Evolutionary conservation across 2,113 vertebrate species (phyloP).

Genomic region (Rhabdornis inornatus): DNA sequence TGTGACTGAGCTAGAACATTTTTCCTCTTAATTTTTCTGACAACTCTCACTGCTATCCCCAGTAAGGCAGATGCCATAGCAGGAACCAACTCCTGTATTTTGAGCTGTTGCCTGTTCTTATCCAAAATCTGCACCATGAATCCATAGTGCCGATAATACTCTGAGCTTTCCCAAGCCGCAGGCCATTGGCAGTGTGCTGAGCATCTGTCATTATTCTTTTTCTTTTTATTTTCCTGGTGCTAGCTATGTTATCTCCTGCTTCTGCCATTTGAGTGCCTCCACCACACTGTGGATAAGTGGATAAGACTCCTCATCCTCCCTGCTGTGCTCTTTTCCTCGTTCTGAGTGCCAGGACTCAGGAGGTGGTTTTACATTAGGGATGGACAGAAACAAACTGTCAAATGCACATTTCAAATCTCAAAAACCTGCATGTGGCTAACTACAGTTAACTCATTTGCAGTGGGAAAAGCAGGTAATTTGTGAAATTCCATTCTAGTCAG

Average conservation of each 20-base stretch:
- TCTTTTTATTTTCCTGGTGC: neutral
- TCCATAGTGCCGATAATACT: neutral
- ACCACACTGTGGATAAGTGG: neutral
- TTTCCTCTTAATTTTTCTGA: neutral
- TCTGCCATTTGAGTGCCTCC: neutral
- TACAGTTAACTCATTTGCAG: neutral
- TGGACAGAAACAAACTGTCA: neutral
- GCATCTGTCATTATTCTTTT: neutral
- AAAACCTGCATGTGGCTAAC: neutral
- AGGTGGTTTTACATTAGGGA: neutral
- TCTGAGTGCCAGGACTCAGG: neutral
- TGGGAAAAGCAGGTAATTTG: neutral
- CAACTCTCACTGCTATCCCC: neutral
- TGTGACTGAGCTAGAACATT: neutral
- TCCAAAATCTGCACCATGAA: neutral
- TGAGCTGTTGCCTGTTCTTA: neutral
- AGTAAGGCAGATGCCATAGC: neutral
- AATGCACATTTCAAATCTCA: neutral
- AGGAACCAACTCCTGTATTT: neutral
- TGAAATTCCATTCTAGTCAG: neutral
- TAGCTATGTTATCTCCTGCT: neutral
- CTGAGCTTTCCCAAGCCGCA: neutral
- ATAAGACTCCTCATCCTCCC: neutral
- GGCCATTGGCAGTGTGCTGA: neutral
- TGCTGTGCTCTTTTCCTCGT: neutral